Evolutionary conservation across 2,113 vertebrate species (phyloP), one percentile per base, ranked within the genome.

Genomic region (Rhinogobius similis): DNA sequence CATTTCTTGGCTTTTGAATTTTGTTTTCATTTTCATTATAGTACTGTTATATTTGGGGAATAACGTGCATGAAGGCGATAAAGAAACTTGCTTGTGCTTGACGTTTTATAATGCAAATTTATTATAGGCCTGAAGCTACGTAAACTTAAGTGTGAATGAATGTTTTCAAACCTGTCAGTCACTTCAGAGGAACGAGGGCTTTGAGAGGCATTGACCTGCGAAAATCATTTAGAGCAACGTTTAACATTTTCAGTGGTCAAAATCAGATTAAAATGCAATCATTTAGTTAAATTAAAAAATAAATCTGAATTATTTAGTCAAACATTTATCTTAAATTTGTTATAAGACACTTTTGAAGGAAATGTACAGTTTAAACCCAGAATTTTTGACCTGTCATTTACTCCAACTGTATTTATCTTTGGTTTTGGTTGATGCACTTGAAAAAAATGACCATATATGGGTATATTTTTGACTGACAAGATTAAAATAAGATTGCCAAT

Each of bases 31-130:
- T 70, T 62, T 61, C 38, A 41, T 36, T 32, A 61, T 39, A 55
- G 4, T 14, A 9, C 67, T 66, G 21, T 39, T 8, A 41, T 36
- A n/a, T 43, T 27, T 8, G 10, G 43, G 70, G 75, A 39, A 68
- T 55, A 55, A 68, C 1, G 46, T 70, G 46, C 10, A 9, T 12
- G 24, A 10, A 14, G 27, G 21, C 39, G 1, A 38, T 9, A 12
- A 67, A 23, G 41, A 43, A 24, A 72, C 75, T 3, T 73, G 80
- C 83, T 67, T 70, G 72, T 71, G 38, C 86, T 58, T 76, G 75
- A 59, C 70, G 32, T 77, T 27, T 58, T 68, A 39, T 16, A 43
- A 59, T 61, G 38, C 11, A 12, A 12, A 41, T 9, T 21, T 4
- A 24, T 10, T 13, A 79, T 55, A 0, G 24, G 44, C 76, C 74